Conservation (phyloP, 2,797 vertebrate genomes). For the Malurus splendens region DNA sequence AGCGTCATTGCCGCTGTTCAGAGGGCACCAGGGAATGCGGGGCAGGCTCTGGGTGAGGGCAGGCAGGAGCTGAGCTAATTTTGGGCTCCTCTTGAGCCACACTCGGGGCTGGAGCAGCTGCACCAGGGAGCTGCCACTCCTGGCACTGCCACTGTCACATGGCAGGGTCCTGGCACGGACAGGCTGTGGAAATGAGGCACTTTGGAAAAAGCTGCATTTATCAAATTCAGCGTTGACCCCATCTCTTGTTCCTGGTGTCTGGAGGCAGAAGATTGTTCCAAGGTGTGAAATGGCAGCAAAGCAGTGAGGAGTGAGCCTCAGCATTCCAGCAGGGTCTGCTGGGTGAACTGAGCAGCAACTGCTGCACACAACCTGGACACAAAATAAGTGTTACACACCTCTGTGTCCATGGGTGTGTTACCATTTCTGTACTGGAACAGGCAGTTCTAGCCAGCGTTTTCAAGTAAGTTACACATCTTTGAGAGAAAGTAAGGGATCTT, state of each 20-base stretch:
- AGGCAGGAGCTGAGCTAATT: neutral
- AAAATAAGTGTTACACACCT: rapidly evolving
- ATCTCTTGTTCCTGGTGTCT: neutral
- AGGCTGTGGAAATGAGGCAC: neutral
- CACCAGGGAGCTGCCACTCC: rapidly evolving
- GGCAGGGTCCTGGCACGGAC: neutral
- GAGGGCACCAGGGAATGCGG: neutral
- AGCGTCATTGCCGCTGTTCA: neutral
- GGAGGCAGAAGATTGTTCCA: neutral
- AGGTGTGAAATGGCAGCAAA: neutral
- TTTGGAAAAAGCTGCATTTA: neutral
- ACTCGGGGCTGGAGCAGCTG: neutral
- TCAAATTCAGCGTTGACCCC: neutral
- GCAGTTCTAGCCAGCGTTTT: neutral
- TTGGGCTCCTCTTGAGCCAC: neutral
- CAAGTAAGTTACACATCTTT: neutral
- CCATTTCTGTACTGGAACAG: no score
- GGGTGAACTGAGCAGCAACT: neutral
- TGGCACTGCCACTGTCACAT: neutral
- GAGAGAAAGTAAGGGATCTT: neutral
- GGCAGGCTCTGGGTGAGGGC: neutral
- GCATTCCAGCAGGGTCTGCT: neutral
- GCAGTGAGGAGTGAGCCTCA: neutral
- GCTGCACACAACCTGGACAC: neutral
- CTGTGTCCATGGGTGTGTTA: rapidly evolving